A percentile compares a stretch with the other conserved stretches of the same genome.
Evolutionary conservation across 2,113 vertebrate genomes (phyloP).

Genomic region (Grammomys surdaster): DNA sequence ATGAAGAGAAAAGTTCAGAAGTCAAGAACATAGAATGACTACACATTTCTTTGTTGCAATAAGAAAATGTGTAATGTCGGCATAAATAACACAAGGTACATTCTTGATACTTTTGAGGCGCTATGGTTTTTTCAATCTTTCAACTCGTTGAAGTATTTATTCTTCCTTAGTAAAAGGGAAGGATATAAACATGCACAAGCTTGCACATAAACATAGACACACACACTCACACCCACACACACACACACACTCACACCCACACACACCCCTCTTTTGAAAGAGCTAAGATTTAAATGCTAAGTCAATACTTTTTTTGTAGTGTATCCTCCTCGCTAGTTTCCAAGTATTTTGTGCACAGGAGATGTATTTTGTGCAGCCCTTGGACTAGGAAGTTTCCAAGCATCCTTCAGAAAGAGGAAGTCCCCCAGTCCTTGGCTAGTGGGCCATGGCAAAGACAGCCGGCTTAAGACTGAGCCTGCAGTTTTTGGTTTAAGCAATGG

Average conservation of each 20-base stretch:
- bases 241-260: neutral
- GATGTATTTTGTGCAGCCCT: accelerated
- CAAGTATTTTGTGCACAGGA: too few species aligned
- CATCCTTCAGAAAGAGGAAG: neutral
- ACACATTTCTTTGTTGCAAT: neutral
- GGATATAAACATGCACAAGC: neutral
- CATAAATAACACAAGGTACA: neutral
- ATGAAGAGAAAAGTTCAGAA: neutral
- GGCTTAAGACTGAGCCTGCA: neutral
- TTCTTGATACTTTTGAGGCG: neutral
- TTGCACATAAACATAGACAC: neutral
- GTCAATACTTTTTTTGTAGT: neutral
- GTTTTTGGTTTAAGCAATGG: neutral
- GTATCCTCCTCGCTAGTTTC: neutral
- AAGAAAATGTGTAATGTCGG: neutral
- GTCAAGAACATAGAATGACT: neutral
- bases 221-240: neutral
- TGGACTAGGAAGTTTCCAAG: neutral
- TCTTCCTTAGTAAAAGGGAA: conserved; percentile 25
- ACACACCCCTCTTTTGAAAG: neutral
- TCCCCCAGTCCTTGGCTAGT: neutral
- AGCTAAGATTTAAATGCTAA: neutral
- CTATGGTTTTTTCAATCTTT: neutral
- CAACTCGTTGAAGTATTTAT: neutral
- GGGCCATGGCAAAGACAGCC: neutral